Evolutionary conservation across 2,797 vertebrate genomes (phyloP).

Genomic region (Gouania willdenowi): DNA sequence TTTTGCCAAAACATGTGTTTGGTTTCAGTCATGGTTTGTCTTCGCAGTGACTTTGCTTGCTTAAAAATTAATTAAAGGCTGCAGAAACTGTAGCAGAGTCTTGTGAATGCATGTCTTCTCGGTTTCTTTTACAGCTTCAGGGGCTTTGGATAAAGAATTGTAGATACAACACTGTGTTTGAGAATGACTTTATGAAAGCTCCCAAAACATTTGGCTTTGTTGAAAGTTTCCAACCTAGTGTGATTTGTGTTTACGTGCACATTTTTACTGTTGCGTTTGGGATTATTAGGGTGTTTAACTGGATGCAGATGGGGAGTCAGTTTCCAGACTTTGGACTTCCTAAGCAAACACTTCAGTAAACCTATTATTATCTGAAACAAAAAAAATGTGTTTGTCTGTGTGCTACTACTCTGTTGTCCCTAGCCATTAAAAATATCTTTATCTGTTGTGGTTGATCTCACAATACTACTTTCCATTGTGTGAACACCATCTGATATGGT

Average conservation of each 20-base stretch:
- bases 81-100: slow-evolving; percentile 22
- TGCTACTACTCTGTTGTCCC: too few relatives aligned
- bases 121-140: slow-evolving; percentile 16
- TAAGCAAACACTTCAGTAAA: slow-evolving; percentile 38
- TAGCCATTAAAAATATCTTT: too few relatives aligned
- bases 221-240: slow-evolving; percentile 33
- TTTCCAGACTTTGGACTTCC: slow-evolving; percentile 61
- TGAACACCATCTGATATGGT: too few relatives aligned
- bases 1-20: slow-evolving; percentile 31
- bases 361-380: too few relatives aligned
- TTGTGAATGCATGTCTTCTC: neutral
- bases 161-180: slow-evolving; percentile 20
- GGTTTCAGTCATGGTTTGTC: slow-evolving; percentile 49
- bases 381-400: too few relatives aligned
- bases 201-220: slow-evolving; percentile 40
- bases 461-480: too few relatives aligned
- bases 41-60: slow-evolving; percentile 2
- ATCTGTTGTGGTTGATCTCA: too few relatives aligned
- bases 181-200: slow-evolving; percentile 23
- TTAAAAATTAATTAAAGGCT: slow-evolving; percentile 35
- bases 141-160: neutral
- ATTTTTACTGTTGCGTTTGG: slow-evolving; percentile 40
- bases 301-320: slow-evolving; percentile 71
- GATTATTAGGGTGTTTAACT: slow-evolving; percentile 68
- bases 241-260: neutral